phyloP scores from a whole-genome alignment of 1,140 invertebrate species.

The Drosophila virilis region DNA sequence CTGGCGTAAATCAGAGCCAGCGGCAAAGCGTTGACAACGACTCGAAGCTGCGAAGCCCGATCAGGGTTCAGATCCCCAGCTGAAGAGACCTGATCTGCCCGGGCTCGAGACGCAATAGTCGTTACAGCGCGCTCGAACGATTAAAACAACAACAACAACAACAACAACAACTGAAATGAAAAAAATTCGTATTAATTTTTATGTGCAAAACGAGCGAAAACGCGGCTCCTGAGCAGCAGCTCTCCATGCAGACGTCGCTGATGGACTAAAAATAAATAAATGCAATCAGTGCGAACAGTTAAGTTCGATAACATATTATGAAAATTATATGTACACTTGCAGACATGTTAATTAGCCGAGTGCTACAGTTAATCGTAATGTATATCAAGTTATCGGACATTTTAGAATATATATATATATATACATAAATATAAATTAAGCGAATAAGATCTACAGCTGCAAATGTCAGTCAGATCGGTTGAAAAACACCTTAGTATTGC shows the following conservation, averaged over 20 bases:
- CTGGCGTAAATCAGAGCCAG: slow-evolving; percentile 19
- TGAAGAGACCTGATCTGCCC: not conserved
- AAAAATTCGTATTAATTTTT: slow-evolving; percentile 77
- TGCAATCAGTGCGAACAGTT: slow-evolving; percentile 8
- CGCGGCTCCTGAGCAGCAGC: slow-evolving; percentile 6
- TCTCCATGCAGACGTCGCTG: not conserved
- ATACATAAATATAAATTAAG: too few relatives aligned
- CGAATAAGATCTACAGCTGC: too few relatives aligned
- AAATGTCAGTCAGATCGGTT: too few relatives aligned
- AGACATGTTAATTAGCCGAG: not conserved
- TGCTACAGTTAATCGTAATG: not conserved
- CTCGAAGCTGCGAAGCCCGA: not conserved
- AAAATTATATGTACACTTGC: not conserved
- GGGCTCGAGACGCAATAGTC: not conserved
- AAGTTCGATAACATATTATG: not conserved
- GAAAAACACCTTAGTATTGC: too few relatives aligned
- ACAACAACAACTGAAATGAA: not conserved
- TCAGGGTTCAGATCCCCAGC: not conserved
- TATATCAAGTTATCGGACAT: too few relatives aligned
- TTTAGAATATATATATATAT: too few relatives aligned
- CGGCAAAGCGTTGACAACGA: slow-evolving; percentile 7
- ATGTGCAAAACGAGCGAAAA: slow-evolving; percentile 66
- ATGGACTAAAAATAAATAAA: slow-evolving; percentile 3
- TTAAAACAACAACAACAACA: slow-evolving; percentile 33
- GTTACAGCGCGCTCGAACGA: slow-evolving; percentile 26